Percentiles rank a stretch among this genome's conserved stretches.
phyloP scores from a whole-genome alignment of 2,113 vertebrate species.

The Jacana jacana region DNA sequence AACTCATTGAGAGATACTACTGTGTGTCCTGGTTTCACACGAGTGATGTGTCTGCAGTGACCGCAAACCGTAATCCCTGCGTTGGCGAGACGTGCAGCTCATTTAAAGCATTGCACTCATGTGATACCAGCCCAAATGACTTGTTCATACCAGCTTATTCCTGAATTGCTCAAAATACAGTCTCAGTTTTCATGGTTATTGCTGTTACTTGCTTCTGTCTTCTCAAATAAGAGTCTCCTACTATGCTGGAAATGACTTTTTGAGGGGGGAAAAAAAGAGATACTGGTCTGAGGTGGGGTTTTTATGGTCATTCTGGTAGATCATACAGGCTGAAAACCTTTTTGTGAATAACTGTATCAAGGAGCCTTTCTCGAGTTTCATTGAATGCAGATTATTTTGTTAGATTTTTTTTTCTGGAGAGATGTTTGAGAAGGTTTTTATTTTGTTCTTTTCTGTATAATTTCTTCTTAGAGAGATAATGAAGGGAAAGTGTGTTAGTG shows the following conservation, averaged over 20 bases:
- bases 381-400: not conserved
- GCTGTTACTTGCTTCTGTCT: not conserved
- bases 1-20: not conserved
- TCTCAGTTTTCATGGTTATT: not conserved
- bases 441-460: not conserved
- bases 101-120: not conserved
- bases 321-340: not conserved
- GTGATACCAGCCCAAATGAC: no score
- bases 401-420: not conserved
- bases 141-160: not conserved
- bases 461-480: not conserved
- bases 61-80: not conserved
- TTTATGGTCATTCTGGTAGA: not conserved
- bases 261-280: not conserved
- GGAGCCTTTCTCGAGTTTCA: not conserved
- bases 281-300: not conserved
- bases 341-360: not conserved
- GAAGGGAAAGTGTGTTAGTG: not conserved
- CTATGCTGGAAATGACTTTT: not conserved
- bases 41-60: not conserved
- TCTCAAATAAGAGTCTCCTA: not conserved
- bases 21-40: accelerated
- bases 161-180: not conserved
- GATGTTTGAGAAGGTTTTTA: not conserved
- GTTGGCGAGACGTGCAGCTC: no score